phyloP scores from a whole-genome alignment of 2,113 vertebrate species.

The Varanus komodoensis region DNA sequence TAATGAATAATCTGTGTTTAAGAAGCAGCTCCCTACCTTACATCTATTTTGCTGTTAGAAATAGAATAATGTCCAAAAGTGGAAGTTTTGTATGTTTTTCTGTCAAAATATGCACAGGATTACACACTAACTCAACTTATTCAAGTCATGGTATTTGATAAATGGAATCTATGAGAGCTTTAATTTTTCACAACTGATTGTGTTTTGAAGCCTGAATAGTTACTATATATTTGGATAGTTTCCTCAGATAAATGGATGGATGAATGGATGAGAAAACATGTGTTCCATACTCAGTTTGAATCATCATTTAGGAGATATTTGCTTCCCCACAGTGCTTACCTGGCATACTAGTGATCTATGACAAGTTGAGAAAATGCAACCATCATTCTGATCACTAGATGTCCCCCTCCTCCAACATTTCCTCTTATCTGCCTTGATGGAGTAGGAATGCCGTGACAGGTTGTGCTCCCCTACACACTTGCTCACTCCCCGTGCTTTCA shows the following conservation, averaged over 20 bases:
- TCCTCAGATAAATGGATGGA: no score
- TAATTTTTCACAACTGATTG: background rate
- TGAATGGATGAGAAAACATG: background rate
- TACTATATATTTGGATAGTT: background rate
- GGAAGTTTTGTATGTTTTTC: constrained; percentile 21
- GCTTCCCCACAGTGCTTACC: no score
- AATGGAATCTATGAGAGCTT: background rate
- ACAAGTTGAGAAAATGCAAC: constrained; percentile 40
- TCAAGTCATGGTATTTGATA: background rate
- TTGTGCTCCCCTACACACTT: no score
- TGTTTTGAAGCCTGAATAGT: background rate
- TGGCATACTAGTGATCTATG: background rate
- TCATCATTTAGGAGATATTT: background rate
- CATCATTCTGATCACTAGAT: constrained; percentile 65
- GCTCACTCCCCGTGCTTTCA: no score
- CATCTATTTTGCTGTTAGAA: background rate
- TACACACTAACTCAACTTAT: background rate
- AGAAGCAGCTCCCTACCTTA: background rate
- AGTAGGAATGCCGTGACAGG: background rate
- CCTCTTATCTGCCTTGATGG: constrained; percentile 7
- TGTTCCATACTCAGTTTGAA: background rate
- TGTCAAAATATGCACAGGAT: background rate
- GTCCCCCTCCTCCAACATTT: constrained; percentile 68
- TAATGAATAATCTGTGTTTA: background rate
- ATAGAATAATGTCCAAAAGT: background rate